Evolutionary conservation across 2,113 vertebrate genomes (phyloP).

Genomic region (Sarotherodon lohbergeri): DNA sequence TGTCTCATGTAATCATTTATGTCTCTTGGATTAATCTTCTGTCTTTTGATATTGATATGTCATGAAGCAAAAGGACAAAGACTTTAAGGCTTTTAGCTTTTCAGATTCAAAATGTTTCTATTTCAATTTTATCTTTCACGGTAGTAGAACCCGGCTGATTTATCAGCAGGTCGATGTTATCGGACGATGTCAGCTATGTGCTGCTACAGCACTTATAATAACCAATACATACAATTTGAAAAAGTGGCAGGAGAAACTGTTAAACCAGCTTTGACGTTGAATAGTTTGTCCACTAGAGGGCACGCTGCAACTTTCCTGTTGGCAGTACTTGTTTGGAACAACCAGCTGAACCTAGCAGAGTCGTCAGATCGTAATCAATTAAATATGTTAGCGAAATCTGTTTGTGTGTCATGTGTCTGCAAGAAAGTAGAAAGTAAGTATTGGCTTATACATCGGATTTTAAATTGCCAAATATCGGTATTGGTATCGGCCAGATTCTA

Average conservation of each 20-base stretch:
- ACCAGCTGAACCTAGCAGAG: background rate
- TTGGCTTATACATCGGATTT: background rate
- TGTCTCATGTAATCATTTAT: background rate
- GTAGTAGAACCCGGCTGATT: background rate
- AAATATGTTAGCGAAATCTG: background rate
- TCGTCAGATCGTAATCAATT: background rate
- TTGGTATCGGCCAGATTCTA: background rate
- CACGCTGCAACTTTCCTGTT: background rate
- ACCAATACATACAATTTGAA: background rate
- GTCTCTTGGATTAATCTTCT: background rate
- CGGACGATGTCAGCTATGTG: background rate
- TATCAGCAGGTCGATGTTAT: background rate
- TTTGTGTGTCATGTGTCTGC: background rate
- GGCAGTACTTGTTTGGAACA: background rate
- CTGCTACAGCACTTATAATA: background rate
- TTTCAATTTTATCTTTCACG: background rate
- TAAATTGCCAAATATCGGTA: background rate
- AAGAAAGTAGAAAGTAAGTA: background rate
- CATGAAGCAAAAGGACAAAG: background rate
- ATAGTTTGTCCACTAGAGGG: background rate
- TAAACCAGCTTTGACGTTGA: background rate
- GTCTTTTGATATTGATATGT: background rate
- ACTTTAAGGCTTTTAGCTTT: background rate
- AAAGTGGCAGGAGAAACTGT: background rate
- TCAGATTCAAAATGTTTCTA: background rate